Evolutionary conservation across 2,888 invertebrate species (phyloP), one percentile per base, ranked within the genome.

Genomic region (Girardia tigrina): DNA sequence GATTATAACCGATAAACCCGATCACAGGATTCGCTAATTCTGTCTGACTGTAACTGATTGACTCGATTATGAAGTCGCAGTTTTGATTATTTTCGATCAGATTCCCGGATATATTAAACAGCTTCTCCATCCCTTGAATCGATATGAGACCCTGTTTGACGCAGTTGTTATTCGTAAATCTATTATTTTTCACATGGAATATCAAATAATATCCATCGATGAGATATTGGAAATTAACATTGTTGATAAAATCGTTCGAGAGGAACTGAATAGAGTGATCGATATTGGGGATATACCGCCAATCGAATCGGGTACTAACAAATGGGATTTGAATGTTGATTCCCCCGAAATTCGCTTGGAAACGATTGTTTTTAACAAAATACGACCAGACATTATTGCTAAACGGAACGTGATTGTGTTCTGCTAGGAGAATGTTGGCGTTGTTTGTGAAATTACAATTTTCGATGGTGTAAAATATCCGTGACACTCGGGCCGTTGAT

Each of bases 381-480:
- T 97, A 98, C 82, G 95, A 93, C 86, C 94, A 98, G 0, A 98
- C 87, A 85, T 98, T 98, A 81, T 97, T 97, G 0, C 95, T 94
- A 78, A 92, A 90, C 79, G 94, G 88, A 80, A 97, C 88, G 84
- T 98, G 86, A 70, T 93, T 92, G 80, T 91, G 90, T 80, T 95
- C 94, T 75, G 88, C 88, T 78, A 95, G 89, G 16, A 94, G 92
- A 1, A 85, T 85, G 82, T 88, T 88, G 0, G 90, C 90, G 82
- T 98, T 98, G 80, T 91, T 90, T 0, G 89, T 89, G 42, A 98
- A 90, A 77, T 90, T 86, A 73, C 90, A 90, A 79, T 89, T 89
- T 80, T 94, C 93, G 0, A 98, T 87, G 86, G 91, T 91, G 78
- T 95, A 89, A 0, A 90, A 90, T 72, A 95, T 90, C 86, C 93